Evolutionary conservation across 2,113 vertebrate genomes (phyloP).

Genomic region (Corapipo altera): DNA sequence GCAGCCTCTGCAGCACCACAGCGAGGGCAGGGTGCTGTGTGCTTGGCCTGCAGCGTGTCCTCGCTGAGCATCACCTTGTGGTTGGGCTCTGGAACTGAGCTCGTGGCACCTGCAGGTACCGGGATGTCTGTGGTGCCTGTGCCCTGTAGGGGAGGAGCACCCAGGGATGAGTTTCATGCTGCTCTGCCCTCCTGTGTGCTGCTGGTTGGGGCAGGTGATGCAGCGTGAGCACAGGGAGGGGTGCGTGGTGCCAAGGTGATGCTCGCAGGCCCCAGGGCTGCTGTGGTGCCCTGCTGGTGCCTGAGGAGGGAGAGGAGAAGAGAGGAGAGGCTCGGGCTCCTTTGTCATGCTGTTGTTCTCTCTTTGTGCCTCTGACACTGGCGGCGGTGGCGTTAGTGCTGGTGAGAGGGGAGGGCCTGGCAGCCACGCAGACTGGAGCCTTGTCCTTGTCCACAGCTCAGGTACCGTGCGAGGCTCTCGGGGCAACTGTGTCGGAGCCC

Average conservation of each 20-base stretch:
- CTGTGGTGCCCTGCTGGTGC: accelerated
- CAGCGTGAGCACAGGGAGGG: background rate
- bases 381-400: background rate
- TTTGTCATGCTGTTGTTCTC: slow-evolving; percentile 29
- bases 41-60: background rate
- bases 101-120: background rate
- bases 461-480: background rate
- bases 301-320: background rate
- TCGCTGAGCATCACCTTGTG: background rate
- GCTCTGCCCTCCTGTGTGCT: background rate
- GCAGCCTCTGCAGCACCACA: accelerated
- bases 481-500: background rate
- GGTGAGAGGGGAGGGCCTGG: slow-evolving; percentile 19
- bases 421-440: background rate
- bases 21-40: background rate
- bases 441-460: slow-evolving; percentile 33
- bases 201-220: background rate
- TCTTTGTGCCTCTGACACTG: slow-evolving; percentile 49
- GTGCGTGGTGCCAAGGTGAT: background rate
- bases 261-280: background rate
- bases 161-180: background rate
- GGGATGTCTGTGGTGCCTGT: accelerated
- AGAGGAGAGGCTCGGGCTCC: background rate
- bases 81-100: background rate
- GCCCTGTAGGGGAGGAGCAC: background rate